Evolutionary conservation across 1,140 invertebrate genomes (phyloP), one percentile per base, ranked within the genome.

Genomic region (Dendroctonus valens): DNA sequence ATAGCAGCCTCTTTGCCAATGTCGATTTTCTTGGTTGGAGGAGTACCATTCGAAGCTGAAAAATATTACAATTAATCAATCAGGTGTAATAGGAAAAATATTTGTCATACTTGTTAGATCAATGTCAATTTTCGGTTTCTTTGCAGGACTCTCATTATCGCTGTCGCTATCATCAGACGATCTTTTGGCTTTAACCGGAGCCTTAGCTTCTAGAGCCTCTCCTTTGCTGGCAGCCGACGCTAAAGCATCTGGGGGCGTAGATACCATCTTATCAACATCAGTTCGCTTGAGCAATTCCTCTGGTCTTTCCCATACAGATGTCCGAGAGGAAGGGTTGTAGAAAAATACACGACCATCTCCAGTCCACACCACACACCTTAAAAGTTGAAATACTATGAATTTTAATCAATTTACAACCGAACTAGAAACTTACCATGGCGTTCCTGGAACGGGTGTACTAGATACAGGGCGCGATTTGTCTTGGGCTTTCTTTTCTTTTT

Each of bases 311-410:
- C 98, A 99, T 3, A 99, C 92, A 0, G 95, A 98, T 46, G 90
- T 91, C 37, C 94, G 86, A 7, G 94, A 92, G 26, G 93, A 96
- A 0, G 96, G 96, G 81, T 94, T 94, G 77, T 93, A 94, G 79
- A 92, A 94, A 82, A 99, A 99, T 41, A 98, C 94, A 26, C 93
- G 84, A 1, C 89, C 89, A 82, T 99, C 96, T 5, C 95, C 95
- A 6, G 97, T 99, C 97, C 97, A 99, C 9, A 99, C 97, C 48
- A 98, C 94, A 80, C 94, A 97, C 92, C 92, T 93, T 46, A 9
- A 46, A 26, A 46, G 26, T n/a, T 2, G 4, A 59, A 59, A 7
- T 50, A 59, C 9, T 3, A n/a, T 39, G 37, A 41, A n/a, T 55
- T 6, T 7, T 5, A 53, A 53, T 14, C 15, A 0, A 40, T 11